Conservation (phyloP, 2,888 invertebrate species). For the Athetis lepigone region DNA sequence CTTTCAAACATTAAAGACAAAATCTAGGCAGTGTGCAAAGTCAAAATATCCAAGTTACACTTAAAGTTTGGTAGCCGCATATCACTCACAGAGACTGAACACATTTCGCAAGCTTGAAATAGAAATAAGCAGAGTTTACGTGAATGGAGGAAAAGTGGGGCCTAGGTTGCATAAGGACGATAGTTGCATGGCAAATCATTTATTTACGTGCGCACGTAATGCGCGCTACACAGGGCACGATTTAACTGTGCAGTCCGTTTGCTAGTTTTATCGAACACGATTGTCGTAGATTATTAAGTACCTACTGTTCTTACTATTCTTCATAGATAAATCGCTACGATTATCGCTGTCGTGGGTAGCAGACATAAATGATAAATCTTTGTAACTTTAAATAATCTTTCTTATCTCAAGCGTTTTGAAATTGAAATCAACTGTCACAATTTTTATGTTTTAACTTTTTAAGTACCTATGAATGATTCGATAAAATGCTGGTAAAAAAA, state of each 20-base stretch:
- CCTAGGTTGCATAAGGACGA: slow-evolving; percentile 30
- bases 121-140: slow-evolving; percentile 77
- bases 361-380: not conserved
- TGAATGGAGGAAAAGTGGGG: slow-evolving; percentile 41
- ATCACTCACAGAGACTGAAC: slow-evolving; percentile 76
- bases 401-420: not conserved
- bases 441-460: no score
- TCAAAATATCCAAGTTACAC: slow-evolving; percentile 68
- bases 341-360: no score
- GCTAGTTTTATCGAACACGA: no score
- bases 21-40: slow-evolving; percentile 44
- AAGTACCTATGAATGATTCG: not conserved
- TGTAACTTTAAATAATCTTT: not conserved
- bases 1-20: slow-evolving; percentile 30
- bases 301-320: no score
- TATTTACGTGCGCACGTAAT: slow-evolving; percentile 15
- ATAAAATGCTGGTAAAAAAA: not conserved
- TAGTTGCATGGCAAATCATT: slow-evolving; percentile 15
- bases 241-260: no score
- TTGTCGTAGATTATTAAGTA: no score
- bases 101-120: slow-evolving; percentile 81
- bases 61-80: slow-evolving; percentile 75
- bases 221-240: no score
- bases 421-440: not conserved
- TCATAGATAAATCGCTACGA: no score